Conservation (phyloP, 2,888 invertebrate genomes). For the Parelbella ahira region DNA sequence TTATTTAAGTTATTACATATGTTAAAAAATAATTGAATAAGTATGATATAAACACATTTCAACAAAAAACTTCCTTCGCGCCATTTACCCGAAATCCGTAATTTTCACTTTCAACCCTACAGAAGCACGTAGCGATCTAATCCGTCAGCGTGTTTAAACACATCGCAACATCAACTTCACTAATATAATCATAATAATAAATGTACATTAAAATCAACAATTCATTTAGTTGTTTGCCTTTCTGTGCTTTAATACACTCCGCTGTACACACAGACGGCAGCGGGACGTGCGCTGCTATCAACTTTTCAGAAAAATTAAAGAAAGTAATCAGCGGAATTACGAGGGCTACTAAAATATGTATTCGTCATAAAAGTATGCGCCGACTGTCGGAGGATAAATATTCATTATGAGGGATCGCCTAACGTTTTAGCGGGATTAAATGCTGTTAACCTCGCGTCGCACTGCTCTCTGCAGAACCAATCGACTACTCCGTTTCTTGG, state of each 20-base stretch:
- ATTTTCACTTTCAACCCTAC: too few relatives aligned
- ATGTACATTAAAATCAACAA: conserved; percentile 32
- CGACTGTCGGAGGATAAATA: conserved; percentile 74
- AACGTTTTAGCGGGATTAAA: conserved; percentile 79
- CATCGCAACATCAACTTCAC: conserved; percentile 16
- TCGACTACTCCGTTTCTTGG: conserved; percentile 35
- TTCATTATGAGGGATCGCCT: conserved; percentile 77
- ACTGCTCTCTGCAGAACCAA: conserved; percentile 68
- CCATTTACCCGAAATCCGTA: too few relatives aligned
- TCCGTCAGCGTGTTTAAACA: conserved; percentile 11
- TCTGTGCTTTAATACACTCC: conserved; percentile 64
- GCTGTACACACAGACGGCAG: conserved; percentile 40
- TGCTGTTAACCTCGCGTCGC: conserved; percentile 62
- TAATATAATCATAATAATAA: conserved; percentile 6
- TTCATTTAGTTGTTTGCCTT: conserved; percentile 61
- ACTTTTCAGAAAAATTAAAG: conserved; percentile 74
- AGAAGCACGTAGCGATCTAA: conserved; percentile 2
- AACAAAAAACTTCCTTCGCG: too few relatives aligned
- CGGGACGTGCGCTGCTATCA: conserved; percentile 32
- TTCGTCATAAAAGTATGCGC: conserved; percentile 78
- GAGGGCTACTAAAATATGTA: conserved; percentile 78
- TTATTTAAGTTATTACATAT: too few relatives aligned
- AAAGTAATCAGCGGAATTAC: conserved; percentile 79
- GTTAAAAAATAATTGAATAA: too few relatives aligned
- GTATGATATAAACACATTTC: too few relatives aligned